Base-by-base conservation (phyloP, 2,113 vertebrate species). In the Cyprinus carpio region DNA sequence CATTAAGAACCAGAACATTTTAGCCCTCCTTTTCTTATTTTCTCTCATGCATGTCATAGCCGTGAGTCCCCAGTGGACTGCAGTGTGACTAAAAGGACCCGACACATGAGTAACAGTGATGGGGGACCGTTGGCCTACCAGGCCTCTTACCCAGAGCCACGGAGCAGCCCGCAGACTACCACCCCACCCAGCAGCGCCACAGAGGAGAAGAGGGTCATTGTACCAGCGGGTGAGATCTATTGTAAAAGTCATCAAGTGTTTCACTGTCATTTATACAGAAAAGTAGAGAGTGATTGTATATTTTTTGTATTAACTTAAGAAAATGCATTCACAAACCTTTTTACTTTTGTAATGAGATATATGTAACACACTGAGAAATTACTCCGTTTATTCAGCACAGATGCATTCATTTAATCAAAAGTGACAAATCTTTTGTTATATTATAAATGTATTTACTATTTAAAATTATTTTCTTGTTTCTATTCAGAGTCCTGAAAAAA, bases 121-220 rank as follows among this genome's bases (percentile, higher is more conserved):
- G 91, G 90, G 0, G 88, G 87, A 13, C 89, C 91, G 2, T 72
- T 94, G 87, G 56, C 90, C 10, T 96, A 95, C 88, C 92, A 94
- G 87, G 18, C 90, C 25, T 87, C 92, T 0, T 96, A 95, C 89
- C 81, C 90, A 0, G 95, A 96, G 84, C 91, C 91, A 2, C 91
- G 93, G 0, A 87, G 88, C 83, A 95, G 94, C 83, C 93, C 95
- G 0, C 93, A 93, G 40, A 89, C 87, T 4, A 5, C 88, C 49
- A 90, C 92, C 6, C 92, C 92, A 0, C 90, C 91, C 84, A 94
- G 88, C 90, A 93, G 62, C 54, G 23, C 69, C 91, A 91, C 92
- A 0, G 95, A 96, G 80, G 96, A 96, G 91, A 96, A 96, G 91
- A 93, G 96, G 87, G 96, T 96, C 87, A 96, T 96, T 8, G 95